phyloP scores from a whole-genome alignment of 2,113 vertebrate genomes.

The Dendropsophus ebraccatus region DNA sequence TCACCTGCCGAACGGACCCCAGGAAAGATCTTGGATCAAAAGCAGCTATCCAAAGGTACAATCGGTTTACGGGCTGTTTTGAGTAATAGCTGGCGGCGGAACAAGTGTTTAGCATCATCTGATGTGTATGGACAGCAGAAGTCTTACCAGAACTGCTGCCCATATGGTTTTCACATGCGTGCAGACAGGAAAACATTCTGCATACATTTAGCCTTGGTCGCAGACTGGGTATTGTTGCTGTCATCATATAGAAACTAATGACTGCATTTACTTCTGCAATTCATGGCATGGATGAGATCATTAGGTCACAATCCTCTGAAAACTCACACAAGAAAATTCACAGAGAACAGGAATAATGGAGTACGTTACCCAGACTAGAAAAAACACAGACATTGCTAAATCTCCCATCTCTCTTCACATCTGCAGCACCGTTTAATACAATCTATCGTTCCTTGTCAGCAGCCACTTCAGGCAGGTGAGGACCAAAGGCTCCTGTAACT shows the following conservation, averaged over 20 bases:
- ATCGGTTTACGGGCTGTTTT: too few relatives aligned
- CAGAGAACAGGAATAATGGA: neutral
- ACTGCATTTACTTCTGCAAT: conserved; percentile 9
- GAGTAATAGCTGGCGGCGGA: too few relatives aligned
- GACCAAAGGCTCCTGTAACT: too few relatives aligned
- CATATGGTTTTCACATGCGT: neutral
- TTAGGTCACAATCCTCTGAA: neutral
- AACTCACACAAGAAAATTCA: neutral
- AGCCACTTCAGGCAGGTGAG: too few relatives aligned
- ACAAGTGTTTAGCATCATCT: too few relatives aligned
- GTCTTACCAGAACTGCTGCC: neutral
- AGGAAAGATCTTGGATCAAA: too few relatives aligned
- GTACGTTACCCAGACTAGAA: neutral
- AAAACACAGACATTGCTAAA: neutral
- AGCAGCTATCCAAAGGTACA: too few relatives aligned
- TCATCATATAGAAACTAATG: conserved; percentile 30
- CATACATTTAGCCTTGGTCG: neutral
- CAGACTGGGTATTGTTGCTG: neutral
- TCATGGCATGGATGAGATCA: conserved; percentile 6
- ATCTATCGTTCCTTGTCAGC: neutral
- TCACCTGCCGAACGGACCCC: too few relatives aligned
- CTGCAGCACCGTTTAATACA: neutral
- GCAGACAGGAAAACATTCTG: neutral
- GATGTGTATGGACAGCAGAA: too few relatives aligned
- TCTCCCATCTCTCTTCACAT: neutral